Evolutionary conservation across 2,113 vertebrate genomes (phyloP), one percentile per base, ranked within the genome.

Genomic region (Rhagologus leucostigma): DNA sequence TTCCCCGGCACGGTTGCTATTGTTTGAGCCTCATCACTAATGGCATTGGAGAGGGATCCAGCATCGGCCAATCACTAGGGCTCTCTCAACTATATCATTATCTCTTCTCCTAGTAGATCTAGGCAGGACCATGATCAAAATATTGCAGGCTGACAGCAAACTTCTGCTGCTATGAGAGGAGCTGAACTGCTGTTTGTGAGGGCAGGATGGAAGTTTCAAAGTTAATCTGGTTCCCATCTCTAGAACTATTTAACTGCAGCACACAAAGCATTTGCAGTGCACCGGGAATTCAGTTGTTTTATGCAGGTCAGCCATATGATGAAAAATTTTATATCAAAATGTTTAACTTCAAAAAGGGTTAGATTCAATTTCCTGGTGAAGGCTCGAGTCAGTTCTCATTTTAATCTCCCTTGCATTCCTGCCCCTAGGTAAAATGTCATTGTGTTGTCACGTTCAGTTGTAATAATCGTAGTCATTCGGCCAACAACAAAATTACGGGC

Each of bases 311-410:
- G 90, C 68, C 88, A 71, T 64, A 93, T 1, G 3, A 93, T 95
- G 90, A 94, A 95, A 94, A 94, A 86, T n/a, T 93, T 94, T 85
- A 84, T 94, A 96, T 94, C 93, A 96, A 94, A 95, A 94, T 81
- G 85, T 70, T 93, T 96, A 77, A 90, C 96, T 97, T 97, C 95
- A 94, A 95, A 97, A 84, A 90, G 88, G 49, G 47, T 90, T 94
- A 90, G 83, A 94, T 88, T 94, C 68, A 90, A 95, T 96, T 94
- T 95, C 83, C 90, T 84, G 64, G 76, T 93, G 85, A 71, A 96
- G 69, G 41, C 79, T 89, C 0, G 8, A 94, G 88, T 90, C 88
- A 64, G 76, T 94, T 93, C 76, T 93, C 86, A 90, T 96, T 95
- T 96, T 93, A 92, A 95, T 86, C 96, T 93, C 92, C 84, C 88